Base-by-base conservation (phyloP, 2,797 vertebrate genomes). In the Mormyrops boulengeri region DNA sequence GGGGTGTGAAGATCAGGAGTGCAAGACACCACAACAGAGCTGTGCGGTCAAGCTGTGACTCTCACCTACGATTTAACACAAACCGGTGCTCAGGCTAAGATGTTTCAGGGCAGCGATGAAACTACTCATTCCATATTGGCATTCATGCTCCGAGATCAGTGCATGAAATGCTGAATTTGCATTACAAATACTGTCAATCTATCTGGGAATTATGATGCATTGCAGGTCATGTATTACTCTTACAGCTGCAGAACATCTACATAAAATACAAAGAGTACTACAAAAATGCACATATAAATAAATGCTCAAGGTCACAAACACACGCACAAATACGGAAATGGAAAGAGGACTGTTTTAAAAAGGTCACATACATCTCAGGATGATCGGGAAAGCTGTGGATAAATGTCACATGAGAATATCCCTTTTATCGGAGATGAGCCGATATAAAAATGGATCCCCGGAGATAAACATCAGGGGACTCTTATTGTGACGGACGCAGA, bases 391-490 rank as follows among this genome's bases (percentile, higher is more conserved):
- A 50, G 85, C 88, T 66, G 80, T 88, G 89, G 22, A 85, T n/a
- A 90, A 53, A 85, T 85, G 89, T 47, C 89, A 17, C 11, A 26
- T 3, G 34, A 73, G 89, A 90, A 91, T 90, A 85, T 90, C 44
- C 90, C 90, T 91, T 91, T 90, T 89, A 90, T 41, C 85, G 44
- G 66, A 85, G 73, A 86, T 66, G 90, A 73, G 49, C 66, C 26
- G 41, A 38, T 80, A 89, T 53, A 60, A 89, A 69, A 89, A 90
- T 88, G 90, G 55, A 90, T 89, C 82, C 52, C 87, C 77, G 88
- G 89, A 73, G 89, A 86, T 88, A 89, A 89, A 89, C 89, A 66
- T 88, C 87, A 60, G 88, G 44, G 85, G 87, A 91, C 88, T 91
- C 88, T 88, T 90, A 88, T 91, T 34, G 85, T 89, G 69, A 82